Evolutionary conservation across 2,888 invertebrate genomes (phyloP).

Genomic region (Molorchus minor): DNA sequence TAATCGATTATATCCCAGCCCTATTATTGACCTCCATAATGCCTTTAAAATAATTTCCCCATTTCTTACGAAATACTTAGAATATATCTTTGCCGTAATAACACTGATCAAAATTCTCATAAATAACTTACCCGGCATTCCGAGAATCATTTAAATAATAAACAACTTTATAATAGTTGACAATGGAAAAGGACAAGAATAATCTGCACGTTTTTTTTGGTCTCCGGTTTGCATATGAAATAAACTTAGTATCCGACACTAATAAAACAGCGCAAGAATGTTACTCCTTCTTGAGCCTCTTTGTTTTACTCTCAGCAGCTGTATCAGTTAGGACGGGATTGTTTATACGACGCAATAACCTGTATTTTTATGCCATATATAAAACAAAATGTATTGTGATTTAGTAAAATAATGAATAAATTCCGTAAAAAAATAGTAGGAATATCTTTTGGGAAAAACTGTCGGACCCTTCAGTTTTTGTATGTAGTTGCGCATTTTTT

Average conservation of each 20-base stretch:
- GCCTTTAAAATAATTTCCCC: no score
- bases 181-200: slow-evolving; percentile 19
- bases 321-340: no score
- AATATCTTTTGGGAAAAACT: no score
- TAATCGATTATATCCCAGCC: no score
- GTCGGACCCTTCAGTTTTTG: no score
- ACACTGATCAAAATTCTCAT: slow-evolving; percentile 10
- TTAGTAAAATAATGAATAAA: no score
- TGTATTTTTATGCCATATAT: no score
- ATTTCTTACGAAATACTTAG: neutral
- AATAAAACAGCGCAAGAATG: slow-evolving; percentile 16
- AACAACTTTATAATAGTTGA: slow-evolving; percentile 5
- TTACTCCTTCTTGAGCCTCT: slow-evolving; percentile 29
- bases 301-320: slow-evolving; percentile 3
- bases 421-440: no score
- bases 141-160: slow-evolving; percentile 7
- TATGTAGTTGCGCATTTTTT: no score
- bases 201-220: slow-evolving; percentile 13
- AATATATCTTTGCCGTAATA: neutral
- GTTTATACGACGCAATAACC: no score
- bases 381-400: no score
- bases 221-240: slow-evolving; percentile 22
- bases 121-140: slow-evolving; percentile 10
- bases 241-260: slow-evolving; percentile 19
- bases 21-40: no score